These are phyloP conservation scores for Diadema setosum DNA, from an alignment of 35 echinoderm and acorn worm genomes.

Conservation along the genomic window DNA sequence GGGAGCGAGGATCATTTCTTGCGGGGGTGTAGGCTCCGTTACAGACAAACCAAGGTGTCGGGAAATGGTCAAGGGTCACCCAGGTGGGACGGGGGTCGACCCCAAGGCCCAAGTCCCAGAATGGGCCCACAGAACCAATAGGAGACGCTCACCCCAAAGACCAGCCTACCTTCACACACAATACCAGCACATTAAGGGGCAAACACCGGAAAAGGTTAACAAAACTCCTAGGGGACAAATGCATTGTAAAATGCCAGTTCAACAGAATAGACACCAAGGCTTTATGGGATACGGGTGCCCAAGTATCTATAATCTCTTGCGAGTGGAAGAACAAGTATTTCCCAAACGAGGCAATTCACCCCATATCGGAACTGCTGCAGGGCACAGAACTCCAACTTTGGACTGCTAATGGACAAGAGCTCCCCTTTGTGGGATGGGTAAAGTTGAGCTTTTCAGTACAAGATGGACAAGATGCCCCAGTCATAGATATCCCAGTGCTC, in stretches of 20 bases:
- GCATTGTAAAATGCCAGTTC: slow-evolving; percentile 14
- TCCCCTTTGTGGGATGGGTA: slow-evolving; percentile 44
- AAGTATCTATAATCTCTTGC: slow-evolving; percentile 15
- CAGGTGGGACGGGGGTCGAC: neutral
- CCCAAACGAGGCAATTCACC: neutral
- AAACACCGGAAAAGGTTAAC: neutral
- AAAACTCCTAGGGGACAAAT: slow-evolving; percentile 17
- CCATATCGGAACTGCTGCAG: neutral
- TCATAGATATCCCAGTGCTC: neutral
- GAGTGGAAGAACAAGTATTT: slow-evolving; percentile 3
- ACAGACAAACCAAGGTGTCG: too few species aligned
- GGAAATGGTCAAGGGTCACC: neutral
- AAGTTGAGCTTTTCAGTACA: neutral
- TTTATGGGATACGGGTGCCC: slow-evolving; percentile 55
- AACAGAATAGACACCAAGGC: neutral
- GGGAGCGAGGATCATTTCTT: neutral
- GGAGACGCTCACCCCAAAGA: too few species aligned
- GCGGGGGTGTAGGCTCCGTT: neutral
- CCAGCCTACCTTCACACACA: neutral
- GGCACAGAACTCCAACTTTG: neutral
- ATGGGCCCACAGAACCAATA: neutral
- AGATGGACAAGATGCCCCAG: neutral
- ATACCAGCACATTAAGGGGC: neutral
- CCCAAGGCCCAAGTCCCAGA: neutral
- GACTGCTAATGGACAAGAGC: slow-evolving; percentile 26